Base-by-base conservation (phyloP, 2,888 invertebrate genomes). In the Eueremaeus valkanovi region DNA sequence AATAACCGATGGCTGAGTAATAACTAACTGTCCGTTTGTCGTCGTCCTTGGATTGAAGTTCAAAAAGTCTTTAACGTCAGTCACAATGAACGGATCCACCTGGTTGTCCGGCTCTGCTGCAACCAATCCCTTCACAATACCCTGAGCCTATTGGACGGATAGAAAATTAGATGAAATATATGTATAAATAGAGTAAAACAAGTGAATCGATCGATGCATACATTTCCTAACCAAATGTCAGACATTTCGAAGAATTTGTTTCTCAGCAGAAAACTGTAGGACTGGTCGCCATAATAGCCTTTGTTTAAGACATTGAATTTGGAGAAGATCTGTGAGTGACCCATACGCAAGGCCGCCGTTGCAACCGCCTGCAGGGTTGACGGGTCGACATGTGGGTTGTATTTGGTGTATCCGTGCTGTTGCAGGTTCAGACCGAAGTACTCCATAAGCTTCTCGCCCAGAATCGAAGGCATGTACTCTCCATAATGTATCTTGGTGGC, bases 401-500 rank as follows among this genome's bases (percentile, higher is more conserved):
- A 79, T 66, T 79, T 72, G 8, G 78, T 78, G 45, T 77, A 77
- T 0, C 78, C 79, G 16, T 76, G 73, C 3, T 75, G 68, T 16
- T 77, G 27, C 0, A 75, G n/a, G 29, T 70, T 72, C n/a, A 77
- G 55, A 49, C 58, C 72, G 36, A 77, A 77, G 66, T 77, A 77
- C 13, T 75, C 49, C 36, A 74, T 76, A 33, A 79, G 75, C 3
- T 78, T 78, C 45, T 77, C 78, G 3, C 77, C 77, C 0, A 79
- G 70, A n/a, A 79, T 76, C 31, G 78, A 75, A 5, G 79, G 78
- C 36, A 79, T 76, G 29, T 79, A 79, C 36, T 77, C 74, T 11
- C 72, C 76, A 61, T 75, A 79, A 51, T 78, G 78, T 9, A 78
- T 78, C 31, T 72, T 76, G n/a, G 77, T 74, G 13, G 77, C 73